phyloP scores from a whole-genome alignment of 2,888 invertebrate species.

The Nebria salina region DNA sequence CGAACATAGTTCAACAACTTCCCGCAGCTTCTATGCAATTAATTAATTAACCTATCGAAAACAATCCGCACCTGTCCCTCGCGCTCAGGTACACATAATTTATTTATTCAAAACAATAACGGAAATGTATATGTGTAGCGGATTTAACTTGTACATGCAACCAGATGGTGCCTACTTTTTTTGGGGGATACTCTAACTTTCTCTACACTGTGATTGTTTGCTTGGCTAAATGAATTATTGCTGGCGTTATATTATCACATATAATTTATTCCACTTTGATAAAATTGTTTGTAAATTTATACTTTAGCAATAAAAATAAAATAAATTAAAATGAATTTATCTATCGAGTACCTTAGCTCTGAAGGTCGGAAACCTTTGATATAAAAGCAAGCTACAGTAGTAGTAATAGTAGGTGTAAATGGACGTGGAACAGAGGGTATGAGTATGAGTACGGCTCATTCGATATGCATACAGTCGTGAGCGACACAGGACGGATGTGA shows the following conservation, averaged over 20 bases:
- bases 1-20: conserved; percentile 38
- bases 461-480: conserved; percentile 8
- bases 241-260: not conserved
- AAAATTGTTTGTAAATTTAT: too few relatives aligned
- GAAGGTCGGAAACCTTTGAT: too few relatives aligned
- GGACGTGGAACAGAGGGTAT: not conserved
- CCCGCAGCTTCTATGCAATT: conserved; percentile 43
- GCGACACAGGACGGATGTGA: conserved; percentile 14
- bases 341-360: too few relatives aligned
- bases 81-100: conserved; percentile 30
- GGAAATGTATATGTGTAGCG: not conserved
- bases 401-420: too few relatives aligned
- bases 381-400: too few relatives aligned
- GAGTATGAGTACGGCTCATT: not conserved
- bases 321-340: too few relatives aligned
- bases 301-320: too few relatives aligned
- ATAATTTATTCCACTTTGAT: not conserved
- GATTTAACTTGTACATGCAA: conserved; percentile 4
- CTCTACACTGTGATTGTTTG: not conserved
- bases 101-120: conserved; percentile 24
- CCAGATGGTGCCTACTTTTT: not conserved
- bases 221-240: not conserved
- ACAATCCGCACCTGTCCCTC: conserved; percentile 49
- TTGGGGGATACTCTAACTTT: not conserved
- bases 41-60: conserved; percentile 49